A percentile compares a stretch with the other conserved stretches of the same genome.
These are phyloP conservation scores for Spodoptera exigua DNA, from an alignment of 2,888 invertebrate genomes.

Conservation along the genomic window DNA sequence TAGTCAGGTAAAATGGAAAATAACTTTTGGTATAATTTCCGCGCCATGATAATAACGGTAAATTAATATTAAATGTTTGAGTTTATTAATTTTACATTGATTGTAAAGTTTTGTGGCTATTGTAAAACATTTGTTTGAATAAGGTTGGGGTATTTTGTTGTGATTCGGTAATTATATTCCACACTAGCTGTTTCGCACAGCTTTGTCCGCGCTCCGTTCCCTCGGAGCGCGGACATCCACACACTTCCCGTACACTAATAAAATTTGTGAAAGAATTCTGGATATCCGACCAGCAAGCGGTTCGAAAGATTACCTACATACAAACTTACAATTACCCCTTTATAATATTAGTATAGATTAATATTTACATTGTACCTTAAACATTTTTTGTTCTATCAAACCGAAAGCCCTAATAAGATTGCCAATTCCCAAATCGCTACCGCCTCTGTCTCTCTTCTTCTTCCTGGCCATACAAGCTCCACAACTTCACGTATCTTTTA, in stretches of 20 bases:
- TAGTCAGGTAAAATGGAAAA: constrained; percentile 25
- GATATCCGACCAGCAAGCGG: no score
- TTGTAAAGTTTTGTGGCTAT: constrained; percentile 27
- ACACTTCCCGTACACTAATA: no score
- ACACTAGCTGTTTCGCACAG: constrained; percentile 1
- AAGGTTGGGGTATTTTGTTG: background rate
- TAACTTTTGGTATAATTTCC: constrained; percentile 25
- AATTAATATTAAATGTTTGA: constrained; percentile 11
- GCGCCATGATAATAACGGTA: constrained; percentile 11
- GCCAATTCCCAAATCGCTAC: constrained; percentile 22
- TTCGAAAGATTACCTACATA: no score
- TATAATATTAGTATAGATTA: no score
- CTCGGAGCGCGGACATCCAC: no score
- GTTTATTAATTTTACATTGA: constrained; percentile 35
- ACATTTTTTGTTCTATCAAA: no score
- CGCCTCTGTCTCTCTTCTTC: constrained; percentile 27
- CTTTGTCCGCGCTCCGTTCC: no score
- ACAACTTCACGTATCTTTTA: constrained; percentile 41
- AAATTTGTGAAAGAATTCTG: no score
- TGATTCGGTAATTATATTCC: constrained; percentile 3
- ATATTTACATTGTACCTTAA: no score
- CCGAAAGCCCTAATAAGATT: no score
- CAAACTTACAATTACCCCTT: no score
- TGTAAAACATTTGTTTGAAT: constrained; percentile 18
- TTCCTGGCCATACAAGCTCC: constrained; percentile 55